phyloP scores from a whole-genome alignment of 2,888 invertebrate species.

The Schizaphis graminum region DNA sequence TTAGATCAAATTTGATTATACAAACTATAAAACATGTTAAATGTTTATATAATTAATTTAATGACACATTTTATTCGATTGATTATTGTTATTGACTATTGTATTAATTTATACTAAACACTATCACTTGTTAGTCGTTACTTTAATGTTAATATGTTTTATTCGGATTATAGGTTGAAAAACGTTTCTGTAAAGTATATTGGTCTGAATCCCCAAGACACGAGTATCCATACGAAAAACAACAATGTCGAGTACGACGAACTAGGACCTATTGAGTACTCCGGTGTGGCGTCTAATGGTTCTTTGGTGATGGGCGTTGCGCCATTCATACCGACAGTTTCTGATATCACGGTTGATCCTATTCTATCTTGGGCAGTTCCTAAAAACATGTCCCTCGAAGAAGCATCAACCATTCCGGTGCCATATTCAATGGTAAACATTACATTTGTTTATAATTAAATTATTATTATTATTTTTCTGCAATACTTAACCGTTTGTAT shows the following conservation, averaged over 20 bases:
- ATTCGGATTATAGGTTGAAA: not conserved
- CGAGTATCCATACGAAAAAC: not conserved
- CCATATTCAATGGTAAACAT: constrained; percentile 72
- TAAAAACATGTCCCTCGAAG: constrained; percentile 72
- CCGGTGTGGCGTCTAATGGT: constrained; percentile 60
- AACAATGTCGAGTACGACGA: not conserved
- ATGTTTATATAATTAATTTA: not conserved
- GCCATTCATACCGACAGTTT: constrained; percentile 51
- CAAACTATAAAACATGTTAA: not conserved
- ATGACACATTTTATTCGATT: not conserved
- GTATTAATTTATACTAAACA: not conserved
- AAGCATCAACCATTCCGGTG: constrained; percentile 74
- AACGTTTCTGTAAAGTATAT: constrained; percentile 27
- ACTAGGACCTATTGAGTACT: constrained; percentile 60
- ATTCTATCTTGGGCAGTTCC: constrained; percentile 73
- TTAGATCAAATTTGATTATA: too few species aligned
- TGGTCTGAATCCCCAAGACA: constrained; percentile 28
- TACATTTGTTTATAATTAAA: not conserved
- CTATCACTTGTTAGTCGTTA: not conserved
- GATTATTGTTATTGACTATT: not conserved
- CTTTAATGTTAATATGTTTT: not conserved
- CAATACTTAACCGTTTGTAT: not conserved
- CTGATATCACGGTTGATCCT: constrained; percentile 67
- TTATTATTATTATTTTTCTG: not conserved
- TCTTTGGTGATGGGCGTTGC: constrained; percentile 68